Base-by-base conservation (phyloP, 2,888 invertebrate genomes). In the Pseudeuparius sepicola region DNA sequence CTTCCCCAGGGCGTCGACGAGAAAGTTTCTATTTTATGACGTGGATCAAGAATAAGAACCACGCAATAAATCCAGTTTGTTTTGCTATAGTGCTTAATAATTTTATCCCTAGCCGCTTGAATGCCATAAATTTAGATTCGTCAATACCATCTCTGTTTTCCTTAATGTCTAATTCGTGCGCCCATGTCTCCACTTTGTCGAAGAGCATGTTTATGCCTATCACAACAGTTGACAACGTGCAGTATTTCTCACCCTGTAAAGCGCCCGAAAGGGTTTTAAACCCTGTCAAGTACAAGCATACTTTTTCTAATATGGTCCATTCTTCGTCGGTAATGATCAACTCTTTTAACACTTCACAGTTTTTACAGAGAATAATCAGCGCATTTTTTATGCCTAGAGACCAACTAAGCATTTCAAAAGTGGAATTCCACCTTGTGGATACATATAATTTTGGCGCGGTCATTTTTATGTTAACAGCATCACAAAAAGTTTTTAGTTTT, bases 171-270 rank as follows among this genome's bases (percentile, higher is more conserved):
- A 36, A 26, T 15, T 41, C 26, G 13, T 24, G 11, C 13, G 36
- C 36, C 31, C 34, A 33, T 16, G 20, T 9, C 34, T 41, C 39
- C 14, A 41, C 13, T 25, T 36, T 36, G 20, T 38, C 38, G 14
- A 39, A 24, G 12, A 41, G 26, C 15, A 41, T 25, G 17, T 41
- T 41, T 13, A 39, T 25, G n/a, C 39, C 34, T 11, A 41, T 31
- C 10, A 41, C 25, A 7, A 41, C 32, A 28, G 28, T 26, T 14
- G 35, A 37, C 2, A 41, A 25, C 4, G 44, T 46, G 30, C 32
- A 37, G 34, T 44, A 46, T 27, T 14, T 28, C 33, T 45, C 44
- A 11, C 43, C 44, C 30, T 40, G 35, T 26, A 46, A 30, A 24
- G 29, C 31, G 14, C 13, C 34, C 18, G 40, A 40, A 27, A 44